phyloP scores from a whole-genome alignment of 1,140 invertebrate genomes.

The Drosophila pseudoobscura region DNA sequence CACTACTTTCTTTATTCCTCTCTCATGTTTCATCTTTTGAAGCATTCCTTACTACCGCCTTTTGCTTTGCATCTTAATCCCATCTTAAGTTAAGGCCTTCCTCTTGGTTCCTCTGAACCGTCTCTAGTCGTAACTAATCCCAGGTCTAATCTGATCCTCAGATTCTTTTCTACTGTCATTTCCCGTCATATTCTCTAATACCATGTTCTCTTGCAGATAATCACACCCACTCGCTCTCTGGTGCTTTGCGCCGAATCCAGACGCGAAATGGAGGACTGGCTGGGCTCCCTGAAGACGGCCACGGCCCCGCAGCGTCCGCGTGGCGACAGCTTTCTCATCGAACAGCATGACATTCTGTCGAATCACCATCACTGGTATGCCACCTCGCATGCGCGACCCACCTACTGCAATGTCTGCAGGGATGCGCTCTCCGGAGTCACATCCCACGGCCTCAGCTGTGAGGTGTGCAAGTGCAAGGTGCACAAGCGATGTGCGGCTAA shows the following conservation, averaged over 20 bases:
- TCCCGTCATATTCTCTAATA: no score
- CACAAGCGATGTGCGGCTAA: conserved; percentile 96
- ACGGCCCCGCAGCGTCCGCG: conserved; percentile 86
- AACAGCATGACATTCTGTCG: conserved; percentile 89
- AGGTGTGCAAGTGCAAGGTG: conserved; percentile 98
- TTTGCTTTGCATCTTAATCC: no score
- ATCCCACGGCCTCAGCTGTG: conserved; percentile 96
- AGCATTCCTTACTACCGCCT: no score
- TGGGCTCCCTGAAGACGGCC: conserved; percentile 89
- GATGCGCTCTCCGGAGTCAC: conserved; percentile 96
- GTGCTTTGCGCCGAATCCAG: conserved; percentile 92
- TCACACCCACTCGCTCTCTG: conserved; percentile 92
- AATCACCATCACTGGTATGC: conserved; percentile 96
- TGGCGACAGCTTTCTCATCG: conserved; percentile 84
- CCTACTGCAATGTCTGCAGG: conserved; percentile 97
- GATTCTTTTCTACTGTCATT: no score
- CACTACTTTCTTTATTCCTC: no score
- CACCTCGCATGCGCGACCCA: conserved; percentile 96
- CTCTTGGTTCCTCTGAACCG: no score
- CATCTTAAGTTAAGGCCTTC: no score
- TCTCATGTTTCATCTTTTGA: no score
- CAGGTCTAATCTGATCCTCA: no score
- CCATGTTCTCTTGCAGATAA: conserved; percentile 87
- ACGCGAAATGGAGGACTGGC: conserved; percentile 96
- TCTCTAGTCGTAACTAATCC: no score